Evolutionary conservation across 1,140 invertebrate species (phyloP).

Genomic region (Homalodisca vitripennis): DNA sequence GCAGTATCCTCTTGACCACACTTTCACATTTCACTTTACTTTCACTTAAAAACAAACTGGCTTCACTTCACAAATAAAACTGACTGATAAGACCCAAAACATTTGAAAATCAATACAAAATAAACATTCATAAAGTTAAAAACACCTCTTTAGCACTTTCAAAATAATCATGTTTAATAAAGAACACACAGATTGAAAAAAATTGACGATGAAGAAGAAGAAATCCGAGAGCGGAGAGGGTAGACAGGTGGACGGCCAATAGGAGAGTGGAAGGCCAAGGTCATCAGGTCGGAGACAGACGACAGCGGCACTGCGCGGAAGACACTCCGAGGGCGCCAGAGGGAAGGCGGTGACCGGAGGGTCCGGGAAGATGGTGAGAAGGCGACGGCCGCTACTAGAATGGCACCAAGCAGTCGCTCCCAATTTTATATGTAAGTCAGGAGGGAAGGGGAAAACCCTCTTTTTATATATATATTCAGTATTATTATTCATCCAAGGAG

Average conservation of each 20-base stretch:
- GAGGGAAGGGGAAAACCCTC: constrained; percentile 40
- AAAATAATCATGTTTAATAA: no score
- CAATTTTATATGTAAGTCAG: constrained; percentile 47
- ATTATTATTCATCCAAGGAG: constrained; percentile 43
- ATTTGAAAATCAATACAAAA: no score
- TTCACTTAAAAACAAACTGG: no score
- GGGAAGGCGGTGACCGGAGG: background rate
- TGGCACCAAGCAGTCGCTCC: constrained; percentile 41
- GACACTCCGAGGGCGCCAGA: background rate
- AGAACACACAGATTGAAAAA: background rate
- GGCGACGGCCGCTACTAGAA: constrained; percentile 39
- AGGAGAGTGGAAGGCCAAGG: constrained; percentile 1
- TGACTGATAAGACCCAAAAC: no score
- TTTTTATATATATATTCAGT: constrained; percentile 45
- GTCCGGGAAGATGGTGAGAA: background rate
- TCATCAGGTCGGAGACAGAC: constrained; percentile 12
- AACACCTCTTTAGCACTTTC: no score
- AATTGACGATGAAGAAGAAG: background rate
- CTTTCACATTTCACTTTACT: no score
- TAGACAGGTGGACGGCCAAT: constrained; percentile 9
- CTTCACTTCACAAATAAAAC: no score
- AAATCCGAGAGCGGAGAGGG: background rate
- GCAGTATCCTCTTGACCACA: no score
- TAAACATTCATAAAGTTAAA: no score
- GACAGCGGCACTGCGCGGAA: constrained; percentile 1